phyloP scores from a whole-genome alignment of 2,113 vertebrate species.

The Hippocampus mohnikei region DNA sequence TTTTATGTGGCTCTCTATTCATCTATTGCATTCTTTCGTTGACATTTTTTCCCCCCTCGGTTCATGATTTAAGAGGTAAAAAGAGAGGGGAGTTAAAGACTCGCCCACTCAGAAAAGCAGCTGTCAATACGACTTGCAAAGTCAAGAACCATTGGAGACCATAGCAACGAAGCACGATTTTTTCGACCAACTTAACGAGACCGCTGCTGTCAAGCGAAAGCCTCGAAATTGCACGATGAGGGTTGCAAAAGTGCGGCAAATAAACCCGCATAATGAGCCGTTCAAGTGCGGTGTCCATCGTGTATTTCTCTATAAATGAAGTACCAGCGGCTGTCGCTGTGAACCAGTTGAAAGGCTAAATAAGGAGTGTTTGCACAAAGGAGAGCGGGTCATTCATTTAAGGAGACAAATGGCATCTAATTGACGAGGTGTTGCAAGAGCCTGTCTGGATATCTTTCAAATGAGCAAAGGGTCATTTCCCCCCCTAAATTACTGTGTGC shows the following conservation, averaged over 20 bases:
- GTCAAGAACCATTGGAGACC: slow-evolving; percentile 2
- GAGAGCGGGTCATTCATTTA: slow-evolving; percentile 50
- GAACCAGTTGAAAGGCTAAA: slow-evolving; percentile 27
- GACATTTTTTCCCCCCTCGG: slow-evolving; percentile 20
- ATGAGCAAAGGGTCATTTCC: slow-evolving; percentile 57
- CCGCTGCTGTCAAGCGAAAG: neutral
- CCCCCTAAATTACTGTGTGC: slow-evolving; percentile 36
- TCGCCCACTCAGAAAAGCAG: slow-evolving; percentile 18
- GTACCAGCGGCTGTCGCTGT: neutral
- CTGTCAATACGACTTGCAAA: slow-evolving; percentile 6
- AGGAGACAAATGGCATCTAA: slow-evolving; percentile 47
- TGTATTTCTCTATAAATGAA: too few relatives aligned
- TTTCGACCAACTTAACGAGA: neutral
- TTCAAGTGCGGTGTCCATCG: neutral
- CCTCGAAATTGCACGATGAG: neutral
- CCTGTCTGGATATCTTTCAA: slow-evolving; percentile 46
- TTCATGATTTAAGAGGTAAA: slow-evolving; percentile 44
- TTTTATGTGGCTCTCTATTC: slow-evolving; percentile 53
- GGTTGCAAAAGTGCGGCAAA: neutral
- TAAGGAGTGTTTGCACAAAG: slow-evolving; percentile 33
- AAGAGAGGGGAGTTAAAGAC: slow-evolving; percentile 18
- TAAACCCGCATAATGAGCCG: neutral
- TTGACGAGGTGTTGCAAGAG: slow-evolving; percentile 57
- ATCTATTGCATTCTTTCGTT: slow-evolving; percentile 37
- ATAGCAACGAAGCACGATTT: neutral